Conservation (phyloP, 2,888 invertebrate genomes). For the Malthinus seriepunctatus region DNA sequence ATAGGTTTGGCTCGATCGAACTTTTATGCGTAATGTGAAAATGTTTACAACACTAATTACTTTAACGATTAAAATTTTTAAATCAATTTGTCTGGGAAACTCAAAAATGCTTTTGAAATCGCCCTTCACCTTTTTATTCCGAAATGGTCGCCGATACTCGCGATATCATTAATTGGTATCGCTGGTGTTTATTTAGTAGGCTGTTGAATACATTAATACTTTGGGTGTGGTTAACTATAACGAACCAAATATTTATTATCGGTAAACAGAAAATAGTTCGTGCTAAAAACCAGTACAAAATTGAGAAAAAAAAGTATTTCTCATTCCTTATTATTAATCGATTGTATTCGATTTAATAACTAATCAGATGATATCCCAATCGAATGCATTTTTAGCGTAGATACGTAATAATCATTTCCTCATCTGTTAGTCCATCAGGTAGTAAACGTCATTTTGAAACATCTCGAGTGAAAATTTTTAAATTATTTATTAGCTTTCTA, state of each 20-base stretch:
- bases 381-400: too few species aligned
- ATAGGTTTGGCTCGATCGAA: conserved; percentile 11
- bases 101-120: conserved; percentile 26
- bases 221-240: conserved; percentile 42
- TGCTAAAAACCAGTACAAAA: conserved; percentile 11
- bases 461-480: conserved; percentile 13
- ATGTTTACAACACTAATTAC: conserved; percentile 14
- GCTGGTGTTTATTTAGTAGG: conserved; percentile 44
- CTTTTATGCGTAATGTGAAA: conserved; percentile 10
- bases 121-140: conserved; percentile 33
- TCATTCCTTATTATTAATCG: neutral
- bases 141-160: conserved; percentile 29
- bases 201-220: conserved; percentile 43
- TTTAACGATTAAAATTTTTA: conserved; percentile 14
- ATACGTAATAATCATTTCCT: neutral
- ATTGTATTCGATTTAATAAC: neutral
- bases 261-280: conserved; percentile 17
- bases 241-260: conserved; percentile 18
- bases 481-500: conserved; percentile 13
- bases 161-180: conserved; percentile 45
- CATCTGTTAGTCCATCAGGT: neutral
- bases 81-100: conserved; percentile 23
- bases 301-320: conserved; percentile 1
- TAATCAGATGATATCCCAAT: neutral
- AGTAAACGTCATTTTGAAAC: conserved; percentile 9